Evolutionary conservation across 2,888 invertebrate genomes (phyloP).

Genomic region (Helleia helle): DNA sequence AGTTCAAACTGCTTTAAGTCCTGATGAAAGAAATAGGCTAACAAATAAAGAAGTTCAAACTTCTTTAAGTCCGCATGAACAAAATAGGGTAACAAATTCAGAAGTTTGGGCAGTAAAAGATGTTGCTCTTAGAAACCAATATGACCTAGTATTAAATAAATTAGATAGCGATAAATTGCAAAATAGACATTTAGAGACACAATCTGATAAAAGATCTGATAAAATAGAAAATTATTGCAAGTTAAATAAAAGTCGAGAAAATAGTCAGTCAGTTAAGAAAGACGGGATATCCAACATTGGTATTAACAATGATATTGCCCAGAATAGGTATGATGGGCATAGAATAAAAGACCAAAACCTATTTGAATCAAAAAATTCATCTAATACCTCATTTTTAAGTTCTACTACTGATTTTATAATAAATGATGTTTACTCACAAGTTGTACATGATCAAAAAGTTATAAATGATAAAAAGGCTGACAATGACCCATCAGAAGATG

Average conservation of each 20-base stretch:
- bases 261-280: constrained; percentile 41
- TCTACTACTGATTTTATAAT: constrained; percentile 34
- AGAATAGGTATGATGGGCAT: constrained; percentile 5
- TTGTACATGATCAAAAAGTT: neutral
- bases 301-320: constrained; percentile 17
- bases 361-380: constrained; percentile 40
- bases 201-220: constrained; percentile 59
- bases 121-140: constrained; percentile 50
- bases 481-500: neutral
- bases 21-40: constrained; percentile 17
- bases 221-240: constrained; percentile 70
- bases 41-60: constrained; percentile 51
- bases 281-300: constrained; percentile 28
- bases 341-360: constrained; percentile 24
- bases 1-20: constrained; percentile 39
- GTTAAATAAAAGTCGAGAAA: constrained; percentile 66
- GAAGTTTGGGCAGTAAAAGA: constrained; percentile 31
- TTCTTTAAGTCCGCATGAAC: constrained; percentile 26
- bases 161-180: constrained; percentile 38
- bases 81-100: neutral
- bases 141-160: constrained; percentile 52
- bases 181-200: constrained; percentile 34
- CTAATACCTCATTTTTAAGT: constrained; percentile 51
- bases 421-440: neutral
- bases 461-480: neutral